Percentiles rank a stretch among this genome's conserved stretches.
These are phyloP conservation scores for Pseudopodoces humilis DNA, from an alignment of 2,113 vertebrate species.

Conservation along the genomic window DNA sequence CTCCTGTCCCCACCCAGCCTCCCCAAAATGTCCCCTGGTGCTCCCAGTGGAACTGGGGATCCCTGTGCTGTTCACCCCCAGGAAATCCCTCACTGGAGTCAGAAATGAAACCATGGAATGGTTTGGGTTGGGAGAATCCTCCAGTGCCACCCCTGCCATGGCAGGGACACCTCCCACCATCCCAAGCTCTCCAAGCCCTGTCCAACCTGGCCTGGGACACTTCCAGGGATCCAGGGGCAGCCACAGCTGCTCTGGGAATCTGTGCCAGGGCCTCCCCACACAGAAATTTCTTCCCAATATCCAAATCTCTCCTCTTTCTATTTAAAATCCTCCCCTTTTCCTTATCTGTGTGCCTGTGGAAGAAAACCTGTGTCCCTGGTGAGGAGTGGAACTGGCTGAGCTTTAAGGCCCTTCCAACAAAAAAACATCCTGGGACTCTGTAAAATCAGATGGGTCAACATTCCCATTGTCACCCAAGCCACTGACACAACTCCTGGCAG, in stretches of 20 bases:
- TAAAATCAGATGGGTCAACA: neutral
- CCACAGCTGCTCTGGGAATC: neutral
- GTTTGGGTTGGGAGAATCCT: neutral
- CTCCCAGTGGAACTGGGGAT: accelerated
- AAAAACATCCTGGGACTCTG: neutral
- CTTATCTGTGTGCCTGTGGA: too few relatives aligned
- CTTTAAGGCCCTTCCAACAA: neutral
- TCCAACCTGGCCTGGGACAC: neutral
- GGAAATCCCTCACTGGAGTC: neutral
- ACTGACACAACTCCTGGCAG: neutral
- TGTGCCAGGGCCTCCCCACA: neutral
- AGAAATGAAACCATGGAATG: neutral
- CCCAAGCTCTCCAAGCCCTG: accelerated
- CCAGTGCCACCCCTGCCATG: neutral
- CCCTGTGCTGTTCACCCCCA: accelerated
- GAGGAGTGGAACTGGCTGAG: neutral
- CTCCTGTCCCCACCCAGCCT: neutral
- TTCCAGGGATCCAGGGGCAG: neutral
- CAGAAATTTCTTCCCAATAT: neutral
- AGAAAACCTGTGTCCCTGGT: accelerated
- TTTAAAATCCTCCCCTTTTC: neutral
- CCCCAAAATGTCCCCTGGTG: neutral
- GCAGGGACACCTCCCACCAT: neutral
- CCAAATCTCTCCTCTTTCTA: neutral
- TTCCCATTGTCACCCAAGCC: neutral